Evolutionary conservation across 2,888 invertebrate genomes (phyloP).

Genomic region (Zhuqinia jingwanae): DNA sequence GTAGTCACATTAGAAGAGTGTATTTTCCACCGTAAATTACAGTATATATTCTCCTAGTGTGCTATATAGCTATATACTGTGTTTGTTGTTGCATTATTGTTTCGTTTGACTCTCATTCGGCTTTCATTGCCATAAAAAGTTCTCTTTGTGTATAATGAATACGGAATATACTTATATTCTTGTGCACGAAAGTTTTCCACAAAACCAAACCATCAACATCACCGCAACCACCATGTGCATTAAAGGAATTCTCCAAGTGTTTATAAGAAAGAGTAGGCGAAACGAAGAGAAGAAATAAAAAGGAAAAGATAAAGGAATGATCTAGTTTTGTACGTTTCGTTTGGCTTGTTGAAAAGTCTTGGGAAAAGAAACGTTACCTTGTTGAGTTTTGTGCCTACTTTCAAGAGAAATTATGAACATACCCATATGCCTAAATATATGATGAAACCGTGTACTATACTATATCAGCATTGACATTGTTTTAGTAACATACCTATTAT

Average conservation of each 20-base stretch:
- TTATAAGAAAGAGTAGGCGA: neutral
- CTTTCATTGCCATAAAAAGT: neutral
- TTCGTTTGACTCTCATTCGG: neutral
- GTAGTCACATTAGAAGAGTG: neutral
- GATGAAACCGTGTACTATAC: too few species aligned
- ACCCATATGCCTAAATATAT: too few species aligned
- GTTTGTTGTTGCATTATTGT: neutral
- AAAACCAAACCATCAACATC: neutral
- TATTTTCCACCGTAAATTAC: constrained; percentile 1
- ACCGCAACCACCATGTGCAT: neutral
- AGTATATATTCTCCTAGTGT: neutral
- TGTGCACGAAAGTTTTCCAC: neutral
- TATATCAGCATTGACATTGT: too few species aligned
- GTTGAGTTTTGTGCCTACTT: too few species aligned
- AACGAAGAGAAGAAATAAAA: neutral
- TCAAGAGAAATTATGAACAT: too few species aligned
- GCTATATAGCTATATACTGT: neutral
- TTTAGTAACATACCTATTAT: too few species aligned
- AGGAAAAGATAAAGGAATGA: constrained; percentile 13
- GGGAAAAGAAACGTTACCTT: too few species aligned
- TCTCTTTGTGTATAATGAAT: neutral
- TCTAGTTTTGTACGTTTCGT: neutral
- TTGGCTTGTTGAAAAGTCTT: too few species aligned
- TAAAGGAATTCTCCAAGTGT: constrained; percentile 1
- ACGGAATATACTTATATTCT: neutral